A percentile compares a stretch with the other conserved stretches of the same genome.
These are phyloP conservation scores for Gephyroberyx darwinii DNA, from an alignment of 2,797 vertebrate species.

Conservation along the genomic window DNA sequence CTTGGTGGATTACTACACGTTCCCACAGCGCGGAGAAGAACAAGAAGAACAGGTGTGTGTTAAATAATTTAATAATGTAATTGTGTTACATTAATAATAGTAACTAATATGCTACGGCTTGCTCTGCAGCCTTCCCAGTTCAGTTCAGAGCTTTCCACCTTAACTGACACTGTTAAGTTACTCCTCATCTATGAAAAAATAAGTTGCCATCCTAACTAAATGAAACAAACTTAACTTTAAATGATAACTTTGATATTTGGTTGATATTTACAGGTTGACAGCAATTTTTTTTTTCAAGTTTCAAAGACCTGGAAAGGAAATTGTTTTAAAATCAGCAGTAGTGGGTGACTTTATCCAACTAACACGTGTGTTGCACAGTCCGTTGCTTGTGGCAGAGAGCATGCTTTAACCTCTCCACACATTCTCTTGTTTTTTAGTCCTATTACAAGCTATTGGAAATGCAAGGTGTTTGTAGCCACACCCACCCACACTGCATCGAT, in stretches of 20 bases:
- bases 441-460: constrained; percentile 13
- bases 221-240: not conserved
- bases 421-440: not conserved
- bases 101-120: not conserved
- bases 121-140: constrained; percentile 14
- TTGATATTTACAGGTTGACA: not conserved
- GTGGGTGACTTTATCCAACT: constrained; percentile 14
- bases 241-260: not conserved
- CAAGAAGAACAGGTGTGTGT: constrained; percentile 26
- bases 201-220: constrained; percentile 9
- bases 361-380: constrained; percentile 25
- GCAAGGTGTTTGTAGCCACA: not conserved
- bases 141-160: not conserved
- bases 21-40: not conserved
- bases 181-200: constrained; percentile 8
- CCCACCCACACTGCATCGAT: not conserved
- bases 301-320: not conserved
- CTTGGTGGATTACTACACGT: constrained; percentile 22
- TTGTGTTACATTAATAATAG: not conserved
- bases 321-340: constrained; percentile 1
- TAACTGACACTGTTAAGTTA: not conserved
- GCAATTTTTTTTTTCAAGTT: not conserved
- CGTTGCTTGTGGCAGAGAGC: constrained; percentile 8
- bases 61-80: not conserved
- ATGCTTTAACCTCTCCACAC: constrained; percentile 7